Evolutionary conservation across 2,888 invertebrate genomes (phyloP), one percentile per base, ranked within the genome.

Genomic region (Lithophane leautieri): DNA sequence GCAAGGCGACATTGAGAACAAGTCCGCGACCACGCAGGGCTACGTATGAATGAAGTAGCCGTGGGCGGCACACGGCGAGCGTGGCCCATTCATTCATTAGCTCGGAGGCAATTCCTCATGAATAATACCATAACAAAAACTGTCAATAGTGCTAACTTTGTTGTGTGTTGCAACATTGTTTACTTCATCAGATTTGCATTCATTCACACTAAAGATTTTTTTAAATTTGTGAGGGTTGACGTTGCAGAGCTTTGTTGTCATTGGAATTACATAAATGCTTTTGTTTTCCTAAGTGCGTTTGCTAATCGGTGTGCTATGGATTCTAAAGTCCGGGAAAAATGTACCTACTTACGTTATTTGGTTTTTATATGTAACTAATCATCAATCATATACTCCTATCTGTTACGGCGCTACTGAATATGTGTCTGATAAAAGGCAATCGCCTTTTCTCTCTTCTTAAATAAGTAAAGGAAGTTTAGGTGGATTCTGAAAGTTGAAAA

Each of bases 81-180:
- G 91, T 91, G 89, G 91, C 92, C 93, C 94, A 92, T 96, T 95
- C 95, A 95, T 95, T 95, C 95, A 96, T 95, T 95, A 95, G 90
- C 92, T 94, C 86, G 89, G 93, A 96, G 96, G 95, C 94, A 95
- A 94, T 93, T 93, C 91, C 93, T 95, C 93, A 95, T 95, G 95
- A 95, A 96, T 96, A 94, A 94, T 94, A 93, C 92, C 93, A 95
- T 94, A 94, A 94, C 94, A 93, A 93, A 95, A 93, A 92, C 92
- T 93, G 92, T 91, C 92, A 92, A 93, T 93, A 94, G 92, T 91
- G 90, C 90, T 92, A 90, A 92, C 91, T 79, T 86, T 83, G 79
- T 85, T 89, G 85, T 89, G 85, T 61, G 58, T 85, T 83, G 86
- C 86, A 83, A 86, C 82, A 73, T 82, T 83, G 83, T 84, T 85